Evolutionary conservation across 2,888 invertebrate species (phyloP).

Genomic region (Meteorus cinctellus): DNA sequence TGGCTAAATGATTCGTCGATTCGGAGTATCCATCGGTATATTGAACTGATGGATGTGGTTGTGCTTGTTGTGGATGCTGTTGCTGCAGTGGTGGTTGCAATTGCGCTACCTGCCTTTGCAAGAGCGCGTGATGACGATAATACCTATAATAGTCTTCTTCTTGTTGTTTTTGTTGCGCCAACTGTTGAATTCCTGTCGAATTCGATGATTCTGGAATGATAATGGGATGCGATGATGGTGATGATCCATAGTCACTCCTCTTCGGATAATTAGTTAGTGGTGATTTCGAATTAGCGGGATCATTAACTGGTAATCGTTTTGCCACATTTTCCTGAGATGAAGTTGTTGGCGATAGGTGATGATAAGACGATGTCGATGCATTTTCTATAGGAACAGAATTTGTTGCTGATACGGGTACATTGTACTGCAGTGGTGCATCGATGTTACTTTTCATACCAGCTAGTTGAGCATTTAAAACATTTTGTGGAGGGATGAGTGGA

Average conservation of each 20-base stretch:
- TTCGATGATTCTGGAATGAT: neutral
- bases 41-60: constrained; percentile 12
- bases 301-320: neutral
- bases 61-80: constrained; percentile 29
- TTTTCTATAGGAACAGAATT: neutral
- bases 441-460: neutral
- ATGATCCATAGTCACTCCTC: constrained; percentile 6
- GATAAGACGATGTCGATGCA: neutral
- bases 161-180: neutral
- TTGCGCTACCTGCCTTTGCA: constrained; percentile 4
- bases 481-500: constrained; percentile 46
- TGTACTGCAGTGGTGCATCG: constrained; percentile 24
- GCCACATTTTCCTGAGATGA: neutral
- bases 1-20: constrained; percentile 32
- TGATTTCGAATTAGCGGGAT: neutral
- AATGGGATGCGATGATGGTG: neutral
- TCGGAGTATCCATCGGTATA: constrained; percentile 16
- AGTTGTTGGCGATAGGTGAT: neutral
- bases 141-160: neutral
- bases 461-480: constrained; percentile 37
- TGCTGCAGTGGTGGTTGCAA: constrained; percentile 29
- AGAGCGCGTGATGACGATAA: constrained; percentile 20
- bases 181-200: neutral
- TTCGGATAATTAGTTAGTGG: neutral
- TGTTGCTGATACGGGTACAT: constrained; percentile 7